These are phyloP conservation scores for Dolichoris vasculosae DNA, from an alignment of 1,140 invertebrate genomes.

Conservation along the genomic window DNA sequence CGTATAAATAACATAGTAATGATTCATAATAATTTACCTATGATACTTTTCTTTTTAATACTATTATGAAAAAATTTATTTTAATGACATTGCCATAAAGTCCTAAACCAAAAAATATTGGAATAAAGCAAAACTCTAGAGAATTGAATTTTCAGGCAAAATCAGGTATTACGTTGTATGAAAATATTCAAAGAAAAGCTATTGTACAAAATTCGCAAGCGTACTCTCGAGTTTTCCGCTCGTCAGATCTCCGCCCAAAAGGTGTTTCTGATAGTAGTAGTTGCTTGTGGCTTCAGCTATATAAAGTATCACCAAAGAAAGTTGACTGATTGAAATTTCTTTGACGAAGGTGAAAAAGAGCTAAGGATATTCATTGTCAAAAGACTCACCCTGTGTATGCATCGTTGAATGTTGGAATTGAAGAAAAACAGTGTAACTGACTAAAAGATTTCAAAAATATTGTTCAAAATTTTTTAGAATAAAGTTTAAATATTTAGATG, in stretches of 20 bases:
- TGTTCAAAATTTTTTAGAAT: not conserved
- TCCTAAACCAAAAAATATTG: no score
- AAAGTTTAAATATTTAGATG: not conserved
- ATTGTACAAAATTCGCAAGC: not conserved
- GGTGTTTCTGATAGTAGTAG: not conserved
- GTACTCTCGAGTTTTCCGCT: not conserved
- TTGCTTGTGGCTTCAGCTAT: not conserved
- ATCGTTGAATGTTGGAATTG: not conserved
- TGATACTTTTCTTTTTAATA: no score
- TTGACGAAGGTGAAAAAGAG: slow-evolving; percentile 63
- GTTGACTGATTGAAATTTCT: slow-evolving; percentile 17
- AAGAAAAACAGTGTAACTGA: not conserved
- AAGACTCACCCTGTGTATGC: not conserved
- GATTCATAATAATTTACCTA: no score
- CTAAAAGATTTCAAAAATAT: not conserved
- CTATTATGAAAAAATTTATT: no score
- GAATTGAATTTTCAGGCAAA: not conserved
- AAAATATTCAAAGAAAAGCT: slow-evolving; percentile 7
- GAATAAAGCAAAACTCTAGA: no score
- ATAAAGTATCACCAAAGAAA: slow-evolving; percentile 7
- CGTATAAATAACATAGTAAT: no score
- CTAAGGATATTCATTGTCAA: slow-evolving; percentile 63
- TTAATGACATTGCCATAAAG: no score
- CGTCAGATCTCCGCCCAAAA: not conserved
- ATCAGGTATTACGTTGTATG: not conserved